Percentiles rank a stretch among this genome's conserved stretches.
Evolutionary conservation across 2,888 invertebrate species (phyloP).

Genomic region (Trissolcus japonicus): DNA sequence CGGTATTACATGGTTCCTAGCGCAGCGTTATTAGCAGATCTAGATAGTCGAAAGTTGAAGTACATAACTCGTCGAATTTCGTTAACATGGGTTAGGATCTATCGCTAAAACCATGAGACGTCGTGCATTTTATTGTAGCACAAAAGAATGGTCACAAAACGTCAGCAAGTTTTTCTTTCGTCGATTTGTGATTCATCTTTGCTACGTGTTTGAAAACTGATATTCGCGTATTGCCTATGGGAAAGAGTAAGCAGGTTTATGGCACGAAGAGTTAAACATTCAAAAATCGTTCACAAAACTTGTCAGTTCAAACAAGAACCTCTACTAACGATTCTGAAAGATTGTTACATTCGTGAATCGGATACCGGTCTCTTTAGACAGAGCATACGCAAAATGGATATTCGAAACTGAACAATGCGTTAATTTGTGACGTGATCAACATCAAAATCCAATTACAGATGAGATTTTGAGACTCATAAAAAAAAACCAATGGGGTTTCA

Average conservation of each 20-base stretch:
- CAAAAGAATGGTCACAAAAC: no score
- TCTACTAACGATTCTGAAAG: constrained; percentile 39
- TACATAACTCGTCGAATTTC: constrained; percentile 50
- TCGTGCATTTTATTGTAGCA: constrained; percentile 24
- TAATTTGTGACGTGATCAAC: constrained; percentile 21
- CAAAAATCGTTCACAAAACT: constrained; percentile 33
- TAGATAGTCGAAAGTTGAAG: constrained; percentile 35
- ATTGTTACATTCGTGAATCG: constrained; percentile 17
- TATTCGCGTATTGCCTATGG: constrained; percentile 35
- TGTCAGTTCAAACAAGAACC: neutral
- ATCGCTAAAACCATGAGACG: constrained; percentile 44
- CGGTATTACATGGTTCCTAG: constrained; percentile 22
- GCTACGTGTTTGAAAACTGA: neutral
- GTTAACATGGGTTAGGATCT: constrained; percentile 40
- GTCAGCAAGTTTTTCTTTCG: neutral
- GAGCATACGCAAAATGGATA: constrained; percentile 8
- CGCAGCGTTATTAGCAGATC: constrained; percentile 23
- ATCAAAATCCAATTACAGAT: constrained; percentile 25
- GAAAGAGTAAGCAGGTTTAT: constrained; percentile 49
- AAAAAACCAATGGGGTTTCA: constrained; percentile 24
- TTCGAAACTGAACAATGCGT: constrained; percentile 51
- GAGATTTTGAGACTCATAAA: constrained; percentile 10
- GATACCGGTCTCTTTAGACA: constrained; percentile 21
- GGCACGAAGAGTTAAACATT: constrained; percentile 53
- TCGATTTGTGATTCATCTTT: neutral